A percentile compares a stretch with the other conserved stretches of the same genome.
These are phyloP conservation scores for Oncorhynchus mykiss DNA, from an alignment of 2,113 vertebrate species.

Conservation along the genomic window DNA sequence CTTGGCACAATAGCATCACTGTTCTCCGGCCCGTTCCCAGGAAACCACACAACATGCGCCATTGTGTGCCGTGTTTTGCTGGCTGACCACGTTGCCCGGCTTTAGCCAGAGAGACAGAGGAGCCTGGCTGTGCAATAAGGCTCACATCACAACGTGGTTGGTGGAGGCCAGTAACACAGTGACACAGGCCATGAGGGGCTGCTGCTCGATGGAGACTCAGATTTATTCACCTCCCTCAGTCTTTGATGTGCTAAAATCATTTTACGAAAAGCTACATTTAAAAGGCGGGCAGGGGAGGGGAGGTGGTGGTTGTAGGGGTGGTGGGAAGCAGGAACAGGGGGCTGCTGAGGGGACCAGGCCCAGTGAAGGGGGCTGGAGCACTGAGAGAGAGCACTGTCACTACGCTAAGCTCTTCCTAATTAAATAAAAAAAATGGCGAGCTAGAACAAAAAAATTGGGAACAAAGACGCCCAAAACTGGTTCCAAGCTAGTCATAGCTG, in stretches of 20 bases:
- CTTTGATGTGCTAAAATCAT: constrained; percentile 50
- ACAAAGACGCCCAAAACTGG: constrained; percentile 64
- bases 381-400: constrained; percentile 59
- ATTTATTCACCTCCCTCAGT: constrained; percentile 49
- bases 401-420: constrained; percentile 63
- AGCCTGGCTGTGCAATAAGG: constrained; percentile 54
- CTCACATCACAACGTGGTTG: constrained; percentile 44
- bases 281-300: constrained; percentile 39
- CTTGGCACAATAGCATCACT: constrained; percentile 78
- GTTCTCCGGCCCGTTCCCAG: constrained; percentile 78
- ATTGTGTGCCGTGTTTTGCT: constrained; percentile 79
- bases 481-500: constrained; percentile 76
- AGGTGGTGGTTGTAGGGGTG: constrained; percentile 18
- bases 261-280: constrained; percentile 43
- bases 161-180: constrained; percentile 28
- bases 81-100: constrained; percentile 75
- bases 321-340: constrained; percentile 14
- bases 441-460: constrained; percentile 52
- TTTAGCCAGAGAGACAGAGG: constrained; percentile 68
- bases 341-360: constrained; percentile 51
- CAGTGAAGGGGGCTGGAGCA: constrained; percentile 38
- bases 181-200: constrained; percentile 41
- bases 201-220: constrained; percentile 18
- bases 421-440: constrained; percentile 56
- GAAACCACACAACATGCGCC: constrained; percentile 77